A percentile compares a stretch with the other conserved stretches of the same genome.
Evolutionary conservation across 1,140 invertebrate species (phyloP).

Genomic region (Drosophila micromelanica): DNA sequence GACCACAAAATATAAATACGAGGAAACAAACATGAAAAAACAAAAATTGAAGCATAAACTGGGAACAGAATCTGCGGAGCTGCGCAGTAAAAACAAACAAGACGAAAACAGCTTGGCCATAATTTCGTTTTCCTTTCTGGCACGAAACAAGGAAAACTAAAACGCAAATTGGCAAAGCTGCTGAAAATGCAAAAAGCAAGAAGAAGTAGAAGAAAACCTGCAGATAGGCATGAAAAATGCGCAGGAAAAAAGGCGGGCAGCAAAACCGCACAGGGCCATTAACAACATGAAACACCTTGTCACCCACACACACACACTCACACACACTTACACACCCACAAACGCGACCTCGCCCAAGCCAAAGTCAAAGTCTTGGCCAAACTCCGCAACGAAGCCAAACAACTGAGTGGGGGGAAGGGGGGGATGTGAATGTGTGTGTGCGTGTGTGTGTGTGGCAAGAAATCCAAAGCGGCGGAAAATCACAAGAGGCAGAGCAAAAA

Average conservation of each 20-base stretch:
- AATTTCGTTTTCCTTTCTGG: conserved; percentile 26
- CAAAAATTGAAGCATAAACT: not conserved
- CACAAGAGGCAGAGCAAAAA: conserved; percentile 44
- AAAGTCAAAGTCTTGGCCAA: conserved; percentile 53
- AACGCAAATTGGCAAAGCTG: conserved; percentile 37
- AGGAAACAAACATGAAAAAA: conserved; percentile 2
- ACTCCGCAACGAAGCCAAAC: conserved; percentile 62
- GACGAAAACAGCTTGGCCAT: conserved; percentile 31
- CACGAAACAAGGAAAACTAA: conserved; percentile 28
- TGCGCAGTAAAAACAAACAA: conserved; percentile 68
- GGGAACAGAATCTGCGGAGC: conserved; percentile 30
- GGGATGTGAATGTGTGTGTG: not conserved
- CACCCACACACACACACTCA: conserved; percentile 29
- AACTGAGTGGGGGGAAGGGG: conserved; percentile 33
- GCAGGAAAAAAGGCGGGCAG: conserved; percentile 2
- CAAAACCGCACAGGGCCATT: conserved; percentile 39
- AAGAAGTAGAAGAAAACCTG: not conserved
- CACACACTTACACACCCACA: conserved; percentile 13
- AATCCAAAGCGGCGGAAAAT: conserved; percentile 61
- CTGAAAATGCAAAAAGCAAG: conserved; percentile 15
- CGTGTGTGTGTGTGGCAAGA: not conserved
- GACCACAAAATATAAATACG: conserved; percentile 40
- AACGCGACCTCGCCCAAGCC: conserved; percentile 68
- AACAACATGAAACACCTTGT: conserved; percentile 74
- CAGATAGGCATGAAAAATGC: conserved; percentile 18